Evolutionary conservation across 2,888 invertebrate species (phyloP).

Genomic region (Oxytorus armatus): DNA sequence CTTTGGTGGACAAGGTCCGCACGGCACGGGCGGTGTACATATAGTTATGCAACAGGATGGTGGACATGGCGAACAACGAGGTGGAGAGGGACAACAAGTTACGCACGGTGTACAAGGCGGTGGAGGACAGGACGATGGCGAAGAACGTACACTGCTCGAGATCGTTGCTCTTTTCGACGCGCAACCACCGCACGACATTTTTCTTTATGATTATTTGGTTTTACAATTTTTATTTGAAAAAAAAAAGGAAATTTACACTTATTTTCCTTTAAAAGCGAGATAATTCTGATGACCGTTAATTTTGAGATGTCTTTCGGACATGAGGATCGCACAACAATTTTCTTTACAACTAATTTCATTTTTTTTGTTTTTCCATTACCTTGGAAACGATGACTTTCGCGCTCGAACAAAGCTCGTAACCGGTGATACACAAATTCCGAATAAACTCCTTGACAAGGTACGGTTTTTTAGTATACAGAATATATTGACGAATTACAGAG

Average conservation of each 20-base stretch:
- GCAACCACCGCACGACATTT: slow-evolving; percentile 69
- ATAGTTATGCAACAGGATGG: slow-evolving; percentile 75
- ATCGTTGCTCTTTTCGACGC: slow-evolving; percentile 66
- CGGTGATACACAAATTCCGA: neutral
- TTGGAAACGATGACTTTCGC: slow-evolving; percentile 31
- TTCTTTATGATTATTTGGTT: slow-evolving; percentile 25
- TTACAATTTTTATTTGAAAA: slow-evolving; percentile 20
- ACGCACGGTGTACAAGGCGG: slow-evolving; percentile 72
- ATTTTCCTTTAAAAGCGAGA: no score
- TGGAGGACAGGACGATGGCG: slow-evolving; percentile 81
- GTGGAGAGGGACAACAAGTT: slow-evolving; percentile 70
- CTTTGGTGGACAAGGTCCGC: slow-evolving; percentile 76
- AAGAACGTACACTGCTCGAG: slow-evolving; percentile 83
- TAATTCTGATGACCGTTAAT: slow-evolving; percentile 23
- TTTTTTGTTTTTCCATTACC: slow-evolving; percentile 35
- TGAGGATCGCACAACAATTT: neutral
- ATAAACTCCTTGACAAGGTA: neutral
- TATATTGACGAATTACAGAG: slow-evolving; percentile 25
- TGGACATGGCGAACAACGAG: slow-evolving; percentile 71
- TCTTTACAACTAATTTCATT: neutral
- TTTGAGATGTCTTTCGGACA: slow-evolving; percentile 18
- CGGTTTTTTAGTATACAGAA: neutral
- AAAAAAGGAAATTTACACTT: neutral
- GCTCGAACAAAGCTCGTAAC: neutral
- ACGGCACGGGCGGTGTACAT: slow-evolving; percentile 76